Percentiles rank a stretch among this genome's conserved stretches.
These are phyloP conservation scores for Cyclophora albipunctata DNA, from an alignment of 2,888 invertebrate species.

Conservation along the genomic window DNA sequence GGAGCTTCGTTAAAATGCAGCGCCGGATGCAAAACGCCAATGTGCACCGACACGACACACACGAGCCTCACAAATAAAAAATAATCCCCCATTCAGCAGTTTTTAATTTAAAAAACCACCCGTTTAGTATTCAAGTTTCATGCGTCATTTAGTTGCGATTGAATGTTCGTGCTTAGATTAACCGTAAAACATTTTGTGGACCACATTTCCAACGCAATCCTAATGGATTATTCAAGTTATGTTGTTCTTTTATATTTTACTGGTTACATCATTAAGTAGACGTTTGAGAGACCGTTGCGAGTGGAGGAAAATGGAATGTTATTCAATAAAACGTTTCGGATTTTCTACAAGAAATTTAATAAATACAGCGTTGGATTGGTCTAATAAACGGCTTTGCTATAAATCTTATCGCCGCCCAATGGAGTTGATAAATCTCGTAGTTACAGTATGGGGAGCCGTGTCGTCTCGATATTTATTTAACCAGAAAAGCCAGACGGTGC, in stretches of 20 bases:
- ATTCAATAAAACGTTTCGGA: neutral
- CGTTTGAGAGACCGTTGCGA: conserved; percentile 1
- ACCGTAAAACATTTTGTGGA: neutral
- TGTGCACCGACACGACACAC: conserved; percentile 46
- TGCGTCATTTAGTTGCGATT: conserved; percentile 27
- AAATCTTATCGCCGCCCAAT: conserved; percentile 35
- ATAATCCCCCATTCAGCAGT: conserved; percentile 41
- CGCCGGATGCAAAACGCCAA: conserved; percentile 52
- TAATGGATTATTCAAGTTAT: conserved; percentile 16
- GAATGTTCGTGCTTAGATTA: conserved; percentile 16
- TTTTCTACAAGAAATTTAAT: too few relatives aligned
- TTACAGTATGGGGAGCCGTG: conserved; percentile 40
- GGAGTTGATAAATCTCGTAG: conserved; percentile 38
- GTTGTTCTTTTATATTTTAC: conserved; percentile 4
- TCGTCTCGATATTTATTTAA: conserved; percentile 45
- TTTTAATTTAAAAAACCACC: conserved; percentile 45
- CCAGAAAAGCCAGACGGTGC: conserved; percentile 24
- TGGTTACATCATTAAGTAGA: conserved; percentile 4
- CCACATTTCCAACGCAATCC: conserved; percentile 4
- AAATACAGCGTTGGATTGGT: conserved; percentile 4
- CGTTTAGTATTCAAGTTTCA: conserved; percentile 34
- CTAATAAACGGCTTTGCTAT: conserved; percentile 39
- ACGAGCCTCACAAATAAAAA: conserved; percentile 19
- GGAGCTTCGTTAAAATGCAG: conserved; percentile 57
- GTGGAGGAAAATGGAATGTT: conserved; percentile 13